Percentiles rank a stretch among this genome's conserved stretches.
These are phyloP conservation scores for Chamaea fasciata DNA, from an alignment of 2,113 vertebrate species.

Conservation along the genomic window DNA sequence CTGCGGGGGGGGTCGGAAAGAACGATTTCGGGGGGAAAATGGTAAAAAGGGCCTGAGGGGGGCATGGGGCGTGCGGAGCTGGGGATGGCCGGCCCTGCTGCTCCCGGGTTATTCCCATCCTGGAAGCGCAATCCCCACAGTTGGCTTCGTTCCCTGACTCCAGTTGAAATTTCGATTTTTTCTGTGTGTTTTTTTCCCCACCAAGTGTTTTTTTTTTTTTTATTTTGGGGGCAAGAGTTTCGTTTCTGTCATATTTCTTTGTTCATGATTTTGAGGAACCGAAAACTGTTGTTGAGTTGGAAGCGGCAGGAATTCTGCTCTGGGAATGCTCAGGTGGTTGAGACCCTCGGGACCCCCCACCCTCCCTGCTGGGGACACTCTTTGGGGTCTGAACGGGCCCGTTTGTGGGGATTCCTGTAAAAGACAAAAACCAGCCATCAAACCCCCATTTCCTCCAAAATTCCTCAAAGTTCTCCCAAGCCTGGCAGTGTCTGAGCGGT, in stretches of 20 bases:
- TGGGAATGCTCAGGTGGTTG: background rate
- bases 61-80: background rate
- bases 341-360: background rate
- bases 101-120: background rate
- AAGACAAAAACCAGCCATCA: background rate
- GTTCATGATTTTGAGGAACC: background rate
- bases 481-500: background rate
- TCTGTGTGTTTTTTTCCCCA: background rate
- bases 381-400: accelerated
- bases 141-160: background rate
- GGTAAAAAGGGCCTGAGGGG: background rate
- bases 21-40: background rate
- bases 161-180: background rate
- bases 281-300: background rate
- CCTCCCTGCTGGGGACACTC: no score
- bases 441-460: accelerated
- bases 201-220: background rate
- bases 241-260: background rate
- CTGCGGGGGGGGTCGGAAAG: background rate
- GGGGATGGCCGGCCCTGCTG: background rate
- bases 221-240: background rate
- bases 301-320: background rate
- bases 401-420: background rate
- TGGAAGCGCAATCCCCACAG: background rate
- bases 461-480: background rate